Conservation (phyloP, 2,113 vertebrate species). For the Cromileptes altivelis region DNA sequence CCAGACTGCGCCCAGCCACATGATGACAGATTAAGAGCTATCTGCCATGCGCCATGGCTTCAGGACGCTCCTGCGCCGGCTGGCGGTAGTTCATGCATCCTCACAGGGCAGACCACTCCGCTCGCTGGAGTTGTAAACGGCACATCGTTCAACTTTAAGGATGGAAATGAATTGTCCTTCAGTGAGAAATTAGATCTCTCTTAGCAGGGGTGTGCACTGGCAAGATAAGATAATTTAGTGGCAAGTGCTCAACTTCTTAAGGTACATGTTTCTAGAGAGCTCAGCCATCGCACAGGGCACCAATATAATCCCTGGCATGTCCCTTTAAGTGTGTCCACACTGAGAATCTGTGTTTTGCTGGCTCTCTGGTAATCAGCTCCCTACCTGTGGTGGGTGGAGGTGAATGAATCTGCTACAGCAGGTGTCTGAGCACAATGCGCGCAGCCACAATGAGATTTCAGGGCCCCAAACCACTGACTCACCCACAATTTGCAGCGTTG, state of each 20-base stretch:
- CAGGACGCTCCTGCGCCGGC: slow-evolving; percentile 18
- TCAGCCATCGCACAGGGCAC: slow-evolving; percentile 32
- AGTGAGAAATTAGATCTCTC: slow-evolving; percentile 43
- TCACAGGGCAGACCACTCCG: not conserved
- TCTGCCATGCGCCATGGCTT: slow-evolving; percentile 30
- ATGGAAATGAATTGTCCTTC: slow-evolving; percentile 41
- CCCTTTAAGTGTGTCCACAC: slow-evolving; percentile 40
- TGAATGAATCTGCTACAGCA: slow-evolving; percentile 78
- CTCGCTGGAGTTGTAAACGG: slow-evolving; percentile 7
- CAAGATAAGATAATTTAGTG: slow-evolving; percentile 64
- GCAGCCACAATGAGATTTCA: slow-evolving; percentile 76
- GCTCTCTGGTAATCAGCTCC: slow-evolving; percentile 61
- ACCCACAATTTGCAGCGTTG: slow-evolving; percentile 65
- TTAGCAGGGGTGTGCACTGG: slow-evolving; percentile 37
- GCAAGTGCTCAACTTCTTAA: slow-evolving; percentile 37
- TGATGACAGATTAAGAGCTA: slow-evolving; percentile 72
- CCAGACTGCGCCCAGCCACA: slow-evolving; percentile 30
- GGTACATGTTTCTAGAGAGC: slow-evolving; percentile 45
- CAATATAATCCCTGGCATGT: slow-evolving; percentile 55
- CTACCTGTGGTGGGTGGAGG: slow-evolving; percentile 55
- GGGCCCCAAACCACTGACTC: slow-evolving; percentile 75
- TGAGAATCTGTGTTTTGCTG: slow-evolving; percentile 52
- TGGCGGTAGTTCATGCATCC: not conserved
- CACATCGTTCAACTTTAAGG: slow-evolving; percentile 18
- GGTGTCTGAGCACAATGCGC: slow-evolving; percentile 68